Conservation (phyloP, 2,113 vertebrate species). For the Dryoscopus gambensis region DNA sequence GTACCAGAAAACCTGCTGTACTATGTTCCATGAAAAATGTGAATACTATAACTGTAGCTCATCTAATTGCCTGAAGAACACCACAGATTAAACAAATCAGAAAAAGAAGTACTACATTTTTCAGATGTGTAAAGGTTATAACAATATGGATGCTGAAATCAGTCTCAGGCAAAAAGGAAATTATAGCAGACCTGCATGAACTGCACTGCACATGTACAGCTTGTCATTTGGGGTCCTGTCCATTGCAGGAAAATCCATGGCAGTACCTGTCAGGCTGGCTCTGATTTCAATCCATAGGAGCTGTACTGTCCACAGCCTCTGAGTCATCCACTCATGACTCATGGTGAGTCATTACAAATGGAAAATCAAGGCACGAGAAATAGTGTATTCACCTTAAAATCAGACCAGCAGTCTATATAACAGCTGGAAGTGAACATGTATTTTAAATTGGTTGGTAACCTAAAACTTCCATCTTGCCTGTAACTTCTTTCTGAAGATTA, state of each 20-base stretch:
- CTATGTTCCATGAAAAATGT: not conserved
- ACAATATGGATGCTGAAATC: not conserved
- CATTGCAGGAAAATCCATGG: not conserved
- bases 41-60: not conserved
- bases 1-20: fast-evolving
- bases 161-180: not conserved
- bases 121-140: not conserved
- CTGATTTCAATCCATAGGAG: conserved; percentile 12
- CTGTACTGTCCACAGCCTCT: not conserved
- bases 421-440: not conserved
- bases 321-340: conserved; percentile 45
- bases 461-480: not conserved
- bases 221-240: not conserved
- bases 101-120: not conserved
- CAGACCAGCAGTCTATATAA: not conserved
- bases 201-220: not conserved
- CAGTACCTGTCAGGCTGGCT: not conserved
- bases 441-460: not conserved
- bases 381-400: not conserved
- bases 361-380: not conserved
- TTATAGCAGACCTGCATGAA: not conserved
- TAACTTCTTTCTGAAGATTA: not conserved
- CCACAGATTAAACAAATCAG: not conserved
- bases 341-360: conserved; percentile 17
- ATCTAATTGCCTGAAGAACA: not conserved